Evolutionary conservation across 2,113 vertebrate species (phyloP), one percentile per base, ranked within the genome.

Genomic region (Petroica traversi): DNA sequence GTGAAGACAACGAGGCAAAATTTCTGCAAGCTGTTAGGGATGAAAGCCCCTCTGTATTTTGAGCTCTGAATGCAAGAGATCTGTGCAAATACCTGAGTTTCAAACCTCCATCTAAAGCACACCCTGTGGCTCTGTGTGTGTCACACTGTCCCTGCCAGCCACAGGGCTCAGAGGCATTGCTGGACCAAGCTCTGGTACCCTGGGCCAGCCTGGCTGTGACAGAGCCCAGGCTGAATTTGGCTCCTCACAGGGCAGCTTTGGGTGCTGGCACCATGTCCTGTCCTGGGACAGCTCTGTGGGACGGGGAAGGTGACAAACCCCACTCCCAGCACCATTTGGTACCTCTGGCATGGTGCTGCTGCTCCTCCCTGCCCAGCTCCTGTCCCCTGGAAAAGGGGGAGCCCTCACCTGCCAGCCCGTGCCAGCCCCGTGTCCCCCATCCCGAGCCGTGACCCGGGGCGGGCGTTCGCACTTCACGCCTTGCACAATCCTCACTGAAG

Each of bases 401-500:
- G 11, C 14, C 55, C 73, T 85, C 61, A 68, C 38, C 84, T 58
- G 80, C 20, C 18, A 3, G 4, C 38, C 61, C 15, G 31, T 5
- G 28, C 7, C 59, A 4, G 2, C 46, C 6, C 79, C 3, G 15
- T 46, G 81, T 17, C 4, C 67, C 23, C 19, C 43, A 5, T 5
- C 43, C 15, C 25, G 4, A 1, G 12, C 6, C 23, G 12, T 11
- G 59, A 40, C 31, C 59, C 1, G 5, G 9, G 46, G 55, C 46
- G 22, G 9, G 2, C 33, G 8, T 3, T 88, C 19, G 69, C 91
- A 36, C 89, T 85, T 85, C 84, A 68, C 16, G 66, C 91, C 93
- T 64, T 78, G 91, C 77, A 75, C 86, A 94, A 61, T 91, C 91
- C 78, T 28, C 95, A 82, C 61, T 78, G 6, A 33, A 89, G 91